Evolutionary conservation across 2,113 vertebrate species (phyloP), one percentile per base, ranked within the genome.

Genomic region (Pantherophis guttatus): DNA sequence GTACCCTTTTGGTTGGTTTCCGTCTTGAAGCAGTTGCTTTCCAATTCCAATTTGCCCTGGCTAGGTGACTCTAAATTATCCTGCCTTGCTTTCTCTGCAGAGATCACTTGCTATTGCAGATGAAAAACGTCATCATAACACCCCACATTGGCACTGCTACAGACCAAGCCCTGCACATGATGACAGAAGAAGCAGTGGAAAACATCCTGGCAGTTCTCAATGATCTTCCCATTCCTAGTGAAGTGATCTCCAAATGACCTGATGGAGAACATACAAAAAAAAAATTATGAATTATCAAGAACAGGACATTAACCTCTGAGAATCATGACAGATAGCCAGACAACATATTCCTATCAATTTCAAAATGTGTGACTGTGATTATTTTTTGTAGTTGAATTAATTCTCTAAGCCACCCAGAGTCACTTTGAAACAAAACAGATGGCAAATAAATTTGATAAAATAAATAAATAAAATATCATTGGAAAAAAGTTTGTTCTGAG

Each of bases 81-180:
- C 53, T 95, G 8, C 92, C 91, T 26, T 91, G 52, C 92, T 33
- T 96, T 96, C 93, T 44, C 95, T 97, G 29, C 96, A 98, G 97
- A 95, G 95, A 96, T 91, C 97, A 98, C 88, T 96, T 96, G 65
- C 91, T 98, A 92, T 59, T 98, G 91, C 96, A 94, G 33, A 33
- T 98, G 93, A 95, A 91, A 89, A 98, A 97, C 0, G 0, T 97
- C 89, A 97, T 95, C 86, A 93, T 97, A 95, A 97, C 97, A 39
- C 97, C 97, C 8, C 98, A 98, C 91, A 93, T 96, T 87, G 98
- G 98, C 92, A 97, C 97, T 0, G 96, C 97, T 1, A 98, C 97
- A 75, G 93, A 92, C 21, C 96, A 96, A 3, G 95, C 97, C 9
- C 26, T 89, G 23, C 1, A 0, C 48, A 93, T 89, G 90, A 97